These are phyloP conservation scores for Eurystomus gularis DNA, from an alignment of 2,113 vertebrate species.

Conservation along the genomic window DNA sequence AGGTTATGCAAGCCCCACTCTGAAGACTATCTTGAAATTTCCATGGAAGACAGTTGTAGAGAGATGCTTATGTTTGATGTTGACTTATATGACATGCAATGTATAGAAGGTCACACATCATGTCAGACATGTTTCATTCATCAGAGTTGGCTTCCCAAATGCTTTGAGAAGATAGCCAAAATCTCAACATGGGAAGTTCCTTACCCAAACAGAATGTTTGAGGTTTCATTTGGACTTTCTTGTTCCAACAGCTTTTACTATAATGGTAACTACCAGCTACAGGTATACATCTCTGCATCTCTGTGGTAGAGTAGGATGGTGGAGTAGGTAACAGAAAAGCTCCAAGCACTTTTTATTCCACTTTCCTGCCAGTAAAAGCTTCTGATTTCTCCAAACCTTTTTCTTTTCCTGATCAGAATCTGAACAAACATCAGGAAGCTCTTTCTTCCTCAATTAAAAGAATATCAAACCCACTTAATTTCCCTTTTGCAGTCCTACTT, in stretches of 20 bases:
- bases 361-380: neutral
- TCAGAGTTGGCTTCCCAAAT: neutral
- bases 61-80: neutral
- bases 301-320: neutral
- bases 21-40: neutral
- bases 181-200: neutral
- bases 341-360: neutral
- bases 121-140: neutral
- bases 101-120: neutral
- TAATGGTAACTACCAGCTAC: neutral
- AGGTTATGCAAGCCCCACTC: neutral
- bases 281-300: neutral
- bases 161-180: neutral
- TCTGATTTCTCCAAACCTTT: neutral
- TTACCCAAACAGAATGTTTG: neutral
- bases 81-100: neutral
- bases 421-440: neutral
- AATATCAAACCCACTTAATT: neutral
- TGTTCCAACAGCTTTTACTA: neutral
- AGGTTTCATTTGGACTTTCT: neutral
- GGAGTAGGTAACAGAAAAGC: neutral
- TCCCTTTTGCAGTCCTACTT: constrained; percentile 15
- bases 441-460: neutral
- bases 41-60: neutral
- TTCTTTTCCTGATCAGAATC: neutral